Evolutionary conservation across 2,797 vertebrate genomes (phyloP).

Genomic region (Rhinophrynus dorsalis): DNA sequence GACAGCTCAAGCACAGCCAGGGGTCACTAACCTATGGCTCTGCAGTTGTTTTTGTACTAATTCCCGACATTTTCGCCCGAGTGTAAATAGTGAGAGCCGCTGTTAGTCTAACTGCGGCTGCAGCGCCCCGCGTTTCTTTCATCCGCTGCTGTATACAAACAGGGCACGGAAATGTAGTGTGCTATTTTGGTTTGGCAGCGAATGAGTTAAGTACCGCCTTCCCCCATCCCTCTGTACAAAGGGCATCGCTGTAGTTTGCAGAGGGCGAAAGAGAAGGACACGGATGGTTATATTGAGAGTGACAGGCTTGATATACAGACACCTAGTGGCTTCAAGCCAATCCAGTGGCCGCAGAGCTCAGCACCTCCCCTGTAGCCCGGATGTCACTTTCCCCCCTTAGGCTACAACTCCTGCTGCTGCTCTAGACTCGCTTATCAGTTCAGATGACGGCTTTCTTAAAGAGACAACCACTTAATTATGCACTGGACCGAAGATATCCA

Average conservation of each 20-base stretch:
- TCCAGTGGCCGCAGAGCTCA: slow-evolving; percentile 8
- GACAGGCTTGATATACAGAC: slow-evolving; percentile 15
- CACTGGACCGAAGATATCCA: not conserved
- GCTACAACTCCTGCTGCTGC: slow-evolving; percentile 31
- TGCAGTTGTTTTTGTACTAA: too few species aligned
- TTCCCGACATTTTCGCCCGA: too few species aligned
- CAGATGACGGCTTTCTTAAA: slow-evolving; percentile 31
- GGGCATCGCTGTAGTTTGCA: slow-evolving; percentile 22
- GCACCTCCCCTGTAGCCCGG: slow-evolving; percentile 34
- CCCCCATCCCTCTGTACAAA: not conserved
- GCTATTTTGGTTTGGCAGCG: too few species aligned
- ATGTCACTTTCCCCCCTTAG: slow-evolving; percentile 35
- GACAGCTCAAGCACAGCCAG: too few species aligned
- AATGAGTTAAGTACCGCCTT: slow-evolving; percentile 15
- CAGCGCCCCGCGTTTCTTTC: too few species aligned
- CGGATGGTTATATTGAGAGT: slow-evolving; percentile 1
- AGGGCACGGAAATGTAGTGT: too few species aligned
- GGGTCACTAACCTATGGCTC: too few species aligned
- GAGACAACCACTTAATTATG: slow-evolving; percentile 25
- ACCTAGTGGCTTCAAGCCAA: slow-evolving; percentile 31
- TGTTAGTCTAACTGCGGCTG: too few species aligned
- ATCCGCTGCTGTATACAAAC: too few species aligned
- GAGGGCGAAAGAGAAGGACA: slow-evolving; percentile 13
- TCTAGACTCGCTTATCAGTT: slow-evolving; percentile 25
- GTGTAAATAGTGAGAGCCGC: too few species aligned